These are phyloP conservation scores for Nannoperca australis DNA, from an alignment of 2,797 vertebrate genomes.

Conservation along the genomic window DNA sequence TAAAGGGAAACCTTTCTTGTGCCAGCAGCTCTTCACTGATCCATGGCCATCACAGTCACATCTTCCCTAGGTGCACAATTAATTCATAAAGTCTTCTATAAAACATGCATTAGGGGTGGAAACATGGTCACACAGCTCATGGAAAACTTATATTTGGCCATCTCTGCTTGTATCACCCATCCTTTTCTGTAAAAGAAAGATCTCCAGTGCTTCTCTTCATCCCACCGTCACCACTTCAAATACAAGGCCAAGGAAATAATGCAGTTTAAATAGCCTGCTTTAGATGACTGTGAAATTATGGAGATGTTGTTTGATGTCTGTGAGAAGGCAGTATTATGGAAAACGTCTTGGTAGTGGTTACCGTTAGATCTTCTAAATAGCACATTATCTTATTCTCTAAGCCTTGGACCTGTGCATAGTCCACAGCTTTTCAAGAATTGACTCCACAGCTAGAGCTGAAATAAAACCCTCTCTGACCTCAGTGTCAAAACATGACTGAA, in stretches of 20 bases:
- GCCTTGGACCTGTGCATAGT: background rate
- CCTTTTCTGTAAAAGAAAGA: constrained; percentile 11
- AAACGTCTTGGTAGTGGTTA: constrained; percentile 12
- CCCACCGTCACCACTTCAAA: constrained; percentile 7
- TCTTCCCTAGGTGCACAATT: constrained; percentile 40
- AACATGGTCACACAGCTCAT: constrained; percentile 39
- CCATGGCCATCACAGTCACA: constrained; percentile 19
- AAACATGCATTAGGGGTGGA: constrained; percentile 52
- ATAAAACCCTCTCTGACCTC: constrained; percentile 17
- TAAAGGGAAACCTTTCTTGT: constrained; percentile 17
- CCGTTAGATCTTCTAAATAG: constrained; percentile 8
- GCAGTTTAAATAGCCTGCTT: constrained; percentile 18
- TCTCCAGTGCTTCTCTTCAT: constrained; percentile 16
- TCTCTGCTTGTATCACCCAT: constrained; percentile 1
- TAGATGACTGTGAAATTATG: constrained; percentile 23
- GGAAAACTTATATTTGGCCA: constrained; percentile 28
- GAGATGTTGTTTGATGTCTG: constrained; percentile 15
- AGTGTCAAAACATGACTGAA: constrained; percentile 17
- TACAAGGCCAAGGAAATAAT: constrained; percentile 19
- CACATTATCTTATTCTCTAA: background rate
- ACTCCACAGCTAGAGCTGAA: constrained; percentile 21
- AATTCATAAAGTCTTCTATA: constrained; percentile 66
- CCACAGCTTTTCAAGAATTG: constrained; percentile 1
- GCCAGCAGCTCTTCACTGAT: constrained; percentile 9
- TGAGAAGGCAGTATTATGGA: constrained; percentile 12